phyloP scores from a whole-genome alignment of 2,888 invertebrate genomes.

The Microplitis deprimator region DNA sequence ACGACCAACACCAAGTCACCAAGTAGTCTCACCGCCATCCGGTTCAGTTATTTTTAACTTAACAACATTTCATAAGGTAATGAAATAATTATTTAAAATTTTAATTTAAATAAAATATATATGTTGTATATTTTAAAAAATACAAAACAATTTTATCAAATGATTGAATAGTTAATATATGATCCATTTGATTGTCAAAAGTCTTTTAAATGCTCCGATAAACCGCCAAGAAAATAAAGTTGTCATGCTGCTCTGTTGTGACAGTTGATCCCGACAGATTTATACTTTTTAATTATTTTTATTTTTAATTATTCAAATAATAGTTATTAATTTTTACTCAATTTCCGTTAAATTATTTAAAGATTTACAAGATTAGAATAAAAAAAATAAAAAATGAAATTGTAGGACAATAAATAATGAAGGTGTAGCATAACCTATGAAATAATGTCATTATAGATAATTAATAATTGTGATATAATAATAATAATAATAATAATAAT shows the following conservation, averaged over 20 bases:
- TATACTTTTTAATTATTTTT: slow-evolving; percentile 5
- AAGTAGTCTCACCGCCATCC: slow-evolving; percentile 40
- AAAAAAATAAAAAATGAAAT: neutral
- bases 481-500: neutral
- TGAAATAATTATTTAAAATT: slow-evolving; percentile 11
- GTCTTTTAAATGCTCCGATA: slow-evolving; percentile 18
- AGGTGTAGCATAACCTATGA: too few species aligned
- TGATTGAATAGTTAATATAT: neutral
- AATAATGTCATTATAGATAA: too few species aligned
- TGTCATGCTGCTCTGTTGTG: slow-evolving; percentile 57
- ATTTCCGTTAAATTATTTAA: too few species aligned
- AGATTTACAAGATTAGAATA: neutral
- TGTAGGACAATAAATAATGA: neutral
- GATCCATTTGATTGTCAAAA: neutral
- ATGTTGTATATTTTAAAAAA: neutral
- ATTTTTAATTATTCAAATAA: neutral
- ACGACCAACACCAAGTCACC: neutral
- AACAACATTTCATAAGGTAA: slow-evolving; percentile 45
- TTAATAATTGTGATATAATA: too few species aligned
- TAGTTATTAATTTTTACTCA: neutral
- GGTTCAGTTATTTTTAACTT: slow-evolving; percentile 52
- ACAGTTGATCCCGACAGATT: slow-evolving; percentile 44
- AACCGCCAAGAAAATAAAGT: slow-evolving; percentile 48
- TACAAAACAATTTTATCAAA: too few species aligned
- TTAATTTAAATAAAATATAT: neutral